These are phyloP conservation scores for Syrista parreyssii DNA, from an alignment of 2,888 invertebrate genomes.

Conservation along the genomic window DNA sequence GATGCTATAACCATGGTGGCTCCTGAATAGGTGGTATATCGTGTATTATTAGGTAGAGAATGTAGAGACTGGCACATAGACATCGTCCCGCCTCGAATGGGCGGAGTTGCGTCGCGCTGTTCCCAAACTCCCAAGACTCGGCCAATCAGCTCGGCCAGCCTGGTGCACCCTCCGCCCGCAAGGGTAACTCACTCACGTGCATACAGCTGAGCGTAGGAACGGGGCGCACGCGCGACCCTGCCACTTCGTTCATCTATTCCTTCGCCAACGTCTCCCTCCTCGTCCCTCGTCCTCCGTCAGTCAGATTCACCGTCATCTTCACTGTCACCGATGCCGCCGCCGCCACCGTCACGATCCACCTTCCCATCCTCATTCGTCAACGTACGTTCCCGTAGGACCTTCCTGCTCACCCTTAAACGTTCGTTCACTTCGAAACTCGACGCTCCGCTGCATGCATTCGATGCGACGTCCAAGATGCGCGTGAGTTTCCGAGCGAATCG, in stretches of 20 bases:
- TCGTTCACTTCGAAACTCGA: no score
- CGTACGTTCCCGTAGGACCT: no score
- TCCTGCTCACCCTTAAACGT: no score
- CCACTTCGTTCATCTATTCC: neutral
- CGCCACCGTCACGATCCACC: neutral
- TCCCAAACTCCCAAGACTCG: slow-evolving; percentile 40
- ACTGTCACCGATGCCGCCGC: neutral
- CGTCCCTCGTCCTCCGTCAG: no score
- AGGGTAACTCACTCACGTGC: slow-evolving; percentile 46
- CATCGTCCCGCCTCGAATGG: slow-evolving; percentile 51
- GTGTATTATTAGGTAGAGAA: slow-evolving; percentile 58
- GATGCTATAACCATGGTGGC: slow-evolving; percentile 57
- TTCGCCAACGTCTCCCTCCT: slow-evolving; percentile 26
- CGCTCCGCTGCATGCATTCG: no score
- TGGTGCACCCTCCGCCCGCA: slow-evolving; percentile 23
- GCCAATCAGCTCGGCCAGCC: slow-evolving; percentile 40
- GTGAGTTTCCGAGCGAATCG: no score
- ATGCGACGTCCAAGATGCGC: no score
- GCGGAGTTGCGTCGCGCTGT: slow-evolving; percentile 43
- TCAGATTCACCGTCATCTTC: neutral
- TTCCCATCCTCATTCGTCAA: neutral
- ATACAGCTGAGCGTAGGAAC: slow-evolving; percentile 9
- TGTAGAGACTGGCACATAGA: slow-evolving; percentile 19
- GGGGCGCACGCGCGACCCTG: neutral
- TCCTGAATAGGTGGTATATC: slow-evolving; percentile 57